These are phyloP conservation scores for Drosophila tristis DNA, from an alignment of 1,140 invertebrate genomes.

Conservation along the genomic window DNA sequence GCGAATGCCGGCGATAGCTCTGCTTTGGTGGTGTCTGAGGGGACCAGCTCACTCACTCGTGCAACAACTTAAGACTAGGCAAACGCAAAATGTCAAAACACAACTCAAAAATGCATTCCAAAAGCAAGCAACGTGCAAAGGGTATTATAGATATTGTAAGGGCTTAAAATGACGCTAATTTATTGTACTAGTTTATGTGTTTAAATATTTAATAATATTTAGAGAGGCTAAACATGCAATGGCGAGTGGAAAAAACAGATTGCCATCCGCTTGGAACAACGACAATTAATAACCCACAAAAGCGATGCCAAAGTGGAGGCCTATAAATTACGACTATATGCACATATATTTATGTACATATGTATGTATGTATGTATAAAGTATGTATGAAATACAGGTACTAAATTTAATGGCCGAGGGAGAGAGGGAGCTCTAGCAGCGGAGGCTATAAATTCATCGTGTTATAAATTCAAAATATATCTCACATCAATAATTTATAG, in stretches of 20 bases:
- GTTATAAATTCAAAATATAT: constrained; percentile 81
- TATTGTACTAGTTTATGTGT: not conserved
- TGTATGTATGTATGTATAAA: constrained; percentile 30
- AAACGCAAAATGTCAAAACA: constrained; percentile 17
- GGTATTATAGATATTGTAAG: constrained; percentile 7
- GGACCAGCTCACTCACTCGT: not conserved
- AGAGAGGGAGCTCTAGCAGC: constrained; percentile 35
- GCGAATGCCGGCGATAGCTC: no score
- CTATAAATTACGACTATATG: constrained; percentile 67
- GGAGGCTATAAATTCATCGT: constrained; percentile 67
- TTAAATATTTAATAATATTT: not conserved
- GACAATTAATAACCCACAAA: constrained; percentile 61
- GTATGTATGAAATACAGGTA: constrained; percentile 27
- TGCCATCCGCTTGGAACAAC: not conserved
- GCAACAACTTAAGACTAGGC: constrained; percentile 50
- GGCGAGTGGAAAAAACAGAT: constrained; percentile 16
- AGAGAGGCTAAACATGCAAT: constrained; percentile 49
- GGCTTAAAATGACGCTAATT: no score
- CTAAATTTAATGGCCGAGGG: constrained; percentile 51
- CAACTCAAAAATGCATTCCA: constrained; percentile 11
- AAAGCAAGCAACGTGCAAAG: constrained; percentile 39
- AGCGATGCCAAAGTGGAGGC: constrained; percentile 50
- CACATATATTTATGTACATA: constrained; percentile 2
- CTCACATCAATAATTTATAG: constrained; percentile 81
- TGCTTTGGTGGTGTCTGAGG: not conserved